Percentiles rank a stretch among this genome's conserved stretches.
Conservation (phyloP, 2,797 vertebrate species). For the Chloroceryle amazona region DNA sequence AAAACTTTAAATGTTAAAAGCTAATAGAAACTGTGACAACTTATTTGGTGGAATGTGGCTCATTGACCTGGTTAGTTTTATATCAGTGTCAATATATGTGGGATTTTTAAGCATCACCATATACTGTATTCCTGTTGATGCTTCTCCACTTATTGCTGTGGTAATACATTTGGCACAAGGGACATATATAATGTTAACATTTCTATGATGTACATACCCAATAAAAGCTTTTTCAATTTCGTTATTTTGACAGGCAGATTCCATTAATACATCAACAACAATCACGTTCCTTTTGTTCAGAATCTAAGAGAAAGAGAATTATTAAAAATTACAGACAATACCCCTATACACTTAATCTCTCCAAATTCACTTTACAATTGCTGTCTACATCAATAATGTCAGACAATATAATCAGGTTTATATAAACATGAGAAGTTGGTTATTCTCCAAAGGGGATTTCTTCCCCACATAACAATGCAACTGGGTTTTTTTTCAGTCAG, state of each 20-base stretch:
- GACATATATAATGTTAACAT: conserved; percentile 59
- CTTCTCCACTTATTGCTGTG: conserved; percentile 49
- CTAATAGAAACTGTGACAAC: background rate
- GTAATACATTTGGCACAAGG: conserved; percentile 66
- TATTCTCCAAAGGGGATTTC: background rate
- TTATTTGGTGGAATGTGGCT: background rate
- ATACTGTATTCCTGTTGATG: conserved; percentile 22
- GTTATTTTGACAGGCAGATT: conserved; percentile 67
- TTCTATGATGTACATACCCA: conserved; percentile 59
- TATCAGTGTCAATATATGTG: background rate
- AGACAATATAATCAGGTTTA: conserved; percentile 34
- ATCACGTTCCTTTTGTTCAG: background rate
- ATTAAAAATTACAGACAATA: conserved; percentile 59
- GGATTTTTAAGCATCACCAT: conserved; percentile 32
- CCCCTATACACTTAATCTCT: conserved; percentile 46
- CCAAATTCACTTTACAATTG: conserved; percentile 49
- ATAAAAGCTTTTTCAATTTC: conserved; percentile 53
- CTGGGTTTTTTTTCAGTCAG: background rate
- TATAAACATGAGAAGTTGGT: background rate
- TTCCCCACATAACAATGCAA: background rate
- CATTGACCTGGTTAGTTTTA: background rate
- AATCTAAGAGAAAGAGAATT: conserved; percentile 18
- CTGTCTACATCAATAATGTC: conserved; percentile 59
- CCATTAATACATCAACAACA: conserved; percentile 53
- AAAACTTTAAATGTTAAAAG: background rate